phyloP scores from a whole-genome alignment of 2,113 vertebrate species.

The Grus americana region DNA sequence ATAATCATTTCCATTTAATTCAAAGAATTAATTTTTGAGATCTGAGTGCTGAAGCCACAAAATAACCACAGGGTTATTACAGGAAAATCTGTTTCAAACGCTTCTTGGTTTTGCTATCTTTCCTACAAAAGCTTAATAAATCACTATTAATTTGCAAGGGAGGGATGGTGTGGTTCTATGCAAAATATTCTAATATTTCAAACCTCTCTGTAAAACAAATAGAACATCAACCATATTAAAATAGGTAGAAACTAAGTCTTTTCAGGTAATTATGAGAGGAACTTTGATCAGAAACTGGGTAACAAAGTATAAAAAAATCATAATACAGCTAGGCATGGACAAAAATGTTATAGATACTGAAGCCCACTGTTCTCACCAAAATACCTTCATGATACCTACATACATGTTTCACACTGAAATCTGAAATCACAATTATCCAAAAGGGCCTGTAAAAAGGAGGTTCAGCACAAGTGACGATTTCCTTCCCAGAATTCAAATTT shows the following conservation, averaged over 20 bases:
- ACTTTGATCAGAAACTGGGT: neutral
- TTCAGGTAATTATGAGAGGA: neutral
- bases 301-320: neutral
- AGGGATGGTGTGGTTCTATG: neutral
- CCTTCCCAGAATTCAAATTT: constrained; percentile 35
- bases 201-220: neutral
- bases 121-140: neutral
- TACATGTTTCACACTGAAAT: neutral
- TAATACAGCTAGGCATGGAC: neutral
- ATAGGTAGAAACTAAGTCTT: neutral
- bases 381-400: neutral
- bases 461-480: neutral
- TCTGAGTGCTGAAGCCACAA: neutral
- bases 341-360: neutral
- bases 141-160: neutral
- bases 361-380: neutral
- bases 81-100: neutral
- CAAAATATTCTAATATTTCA: neutral
- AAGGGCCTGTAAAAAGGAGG: neutral
- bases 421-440: neutral
- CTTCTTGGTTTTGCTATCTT: neutral
- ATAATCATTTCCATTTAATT: neutral
- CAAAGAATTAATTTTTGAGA: neutral
- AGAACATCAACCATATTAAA: neutral
- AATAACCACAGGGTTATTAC: neutral